Base-by-base conservation (phyloP, 2,797 vertebrate genomes). In the Sorex maritimensis region DNA sequence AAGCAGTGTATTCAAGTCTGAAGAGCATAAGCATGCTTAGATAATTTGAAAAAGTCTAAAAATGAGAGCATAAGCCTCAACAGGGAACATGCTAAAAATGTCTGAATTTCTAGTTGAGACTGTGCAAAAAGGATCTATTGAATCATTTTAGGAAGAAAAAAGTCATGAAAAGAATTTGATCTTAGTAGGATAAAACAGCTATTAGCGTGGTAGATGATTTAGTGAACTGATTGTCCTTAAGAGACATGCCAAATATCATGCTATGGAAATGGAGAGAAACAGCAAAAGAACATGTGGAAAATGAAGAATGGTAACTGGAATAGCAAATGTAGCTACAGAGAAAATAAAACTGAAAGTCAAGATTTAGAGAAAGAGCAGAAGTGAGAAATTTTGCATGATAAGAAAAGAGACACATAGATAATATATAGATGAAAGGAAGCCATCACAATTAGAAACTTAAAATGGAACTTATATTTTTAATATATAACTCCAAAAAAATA, bases 11-110 rank as follows among this genome's bases (percentile, higher is more conserved):
- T 81, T 88, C 72, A 83, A 58, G 81, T 81, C 28, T 90, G 63
- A 28, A 4, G 44, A 17, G 8, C 15, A 71, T 80, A 49, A 82
- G 83, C 6, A 68, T 46, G 0, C 7, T 81, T 78, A 68, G 11
- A 26, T 26, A 93, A 63, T 30, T 49, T 85, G 44, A 92, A 87
- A 63, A 71, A 81, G 17, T 46, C 14, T 41, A 19, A 87, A 44
- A 11, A 26, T 49, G 4, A 13, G 6, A 2, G 0, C 71, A 1
- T 34, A 85, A 90, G 71, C 11, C 14, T 58, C 61, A 52, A 21
- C 28, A 86, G 49, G 5, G 0, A 1, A 2, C 38, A 55, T 28
- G 44, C 9, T 72, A 91, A 61, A 65, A 69, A 72, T 0, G 2
- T 49, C 26, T 91, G 23, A 74, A 15, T 30, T 61, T 80, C 26